Conservation (phyloP, 2,113 vertebrate species). For the Otis tarda region DNA sequence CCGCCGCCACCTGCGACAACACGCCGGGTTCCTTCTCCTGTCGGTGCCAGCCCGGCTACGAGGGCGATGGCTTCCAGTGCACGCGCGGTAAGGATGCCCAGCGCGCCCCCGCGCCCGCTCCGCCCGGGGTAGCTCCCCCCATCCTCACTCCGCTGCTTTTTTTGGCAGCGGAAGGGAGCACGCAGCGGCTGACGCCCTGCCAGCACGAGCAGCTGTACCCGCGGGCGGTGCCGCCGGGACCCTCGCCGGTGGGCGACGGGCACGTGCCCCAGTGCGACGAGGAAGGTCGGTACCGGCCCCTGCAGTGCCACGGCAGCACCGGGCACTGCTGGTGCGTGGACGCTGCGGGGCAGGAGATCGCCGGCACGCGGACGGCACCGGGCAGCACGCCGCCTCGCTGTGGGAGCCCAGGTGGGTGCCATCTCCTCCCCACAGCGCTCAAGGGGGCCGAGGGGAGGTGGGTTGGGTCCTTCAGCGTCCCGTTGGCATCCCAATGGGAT, state of each 20-base stretch:
- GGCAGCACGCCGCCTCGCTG: conserved; percentile 68
- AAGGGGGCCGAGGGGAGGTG: fast-evolving
- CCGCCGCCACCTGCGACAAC: conserved; percentile 76
- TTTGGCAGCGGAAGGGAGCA: neutral
- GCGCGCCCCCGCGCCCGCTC: fast-evolving
- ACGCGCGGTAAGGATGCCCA: conserved; percentile 66
- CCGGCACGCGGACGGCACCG: conserved; percentile 75
- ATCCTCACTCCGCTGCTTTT: neutral
- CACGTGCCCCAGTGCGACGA: conserved; percentile 83
- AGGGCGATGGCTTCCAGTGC: conserved; percentile 87
- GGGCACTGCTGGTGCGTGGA: conserved; percentile 90
- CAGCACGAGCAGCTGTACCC: conserved; percentile 70
- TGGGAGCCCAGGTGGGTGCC: conserved; percentile 71
- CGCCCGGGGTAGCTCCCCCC: neutral
- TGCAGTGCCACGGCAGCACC: conserved; percentile 83
- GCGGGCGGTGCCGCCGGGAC: neutral
- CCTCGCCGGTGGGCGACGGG: neutral
- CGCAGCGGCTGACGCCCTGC: conserved; percentile 70
- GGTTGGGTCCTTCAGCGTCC: neutral
- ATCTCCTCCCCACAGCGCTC: fast-evolving
- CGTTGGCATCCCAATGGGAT: neutral
- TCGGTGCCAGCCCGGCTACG: conserved; percentile 78
- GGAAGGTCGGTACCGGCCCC: conserved; percentile 76
- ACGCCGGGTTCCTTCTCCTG: conserved; percentile 82
- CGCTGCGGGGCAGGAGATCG: conserved; percentile 72